These are phyloP conservation scores for Tursiops truncatus DNA, from an alignment of 2,113 vertebrate species.

Conservation along the genomic window DNA sequence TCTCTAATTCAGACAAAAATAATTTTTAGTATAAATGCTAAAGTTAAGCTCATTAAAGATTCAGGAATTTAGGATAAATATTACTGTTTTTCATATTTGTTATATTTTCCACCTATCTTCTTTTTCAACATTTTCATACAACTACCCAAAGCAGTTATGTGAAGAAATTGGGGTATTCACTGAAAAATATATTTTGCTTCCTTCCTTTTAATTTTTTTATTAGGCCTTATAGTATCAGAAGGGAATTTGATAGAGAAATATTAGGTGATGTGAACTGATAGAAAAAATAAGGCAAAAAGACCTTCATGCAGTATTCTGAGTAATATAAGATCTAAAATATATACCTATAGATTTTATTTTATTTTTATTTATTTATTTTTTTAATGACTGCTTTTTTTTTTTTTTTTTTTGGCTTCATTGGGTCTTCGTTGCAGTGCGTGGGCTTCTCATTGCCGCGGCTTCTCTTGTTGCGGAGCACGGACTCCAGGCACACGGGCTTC, in stretches of 20 bases:
- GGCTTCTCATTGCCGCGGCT: no score
- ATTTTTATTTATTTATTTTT: no score
- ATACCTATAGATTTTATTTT: constrained; percentile 14
- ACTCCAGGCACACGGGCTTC: no score
- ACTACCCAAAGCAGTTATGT: background rate
- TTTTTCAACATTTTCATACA: constrained; percentile 27
- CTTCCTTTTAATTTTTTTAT: constrained; percentile 52
- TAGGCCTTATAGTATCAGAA: constrained; percentile 30
- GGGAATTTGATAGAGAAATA: constrained; percentile 48
- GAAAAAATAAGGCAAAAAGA: constrained; percentile 37
- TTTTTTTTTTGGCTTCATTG: no score
- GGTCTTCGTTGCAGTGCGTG: no score
- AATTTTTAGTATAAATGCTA: background rate
- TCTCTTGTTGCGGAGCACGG: no score
- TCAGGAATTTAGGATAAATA: background rate
- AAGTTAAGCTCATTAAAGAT: background rate
- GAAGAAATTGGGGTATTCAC: background rate
- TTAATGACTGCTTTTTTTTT: no score
- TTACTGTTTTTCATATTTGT: constrained; percentile 16
- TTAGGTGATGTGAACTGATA: constrained; percentile 50
- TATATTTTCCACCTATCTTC: constrained; percentile 21
- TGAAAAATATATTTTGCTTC: constrained; percentile 23
- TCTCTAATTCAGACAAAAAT: constrained; percentile 8
- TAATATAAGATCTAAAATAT: constrained; percentile 46
- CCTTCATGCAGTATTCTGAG: constrained; percentile 18